Percentiles rank a stretch among this genome's conserved stretches.
phyloP scores from a whole-genome alignment of 1,140 invertebrate genomes.

The Panulirus ornatus region DNA sequence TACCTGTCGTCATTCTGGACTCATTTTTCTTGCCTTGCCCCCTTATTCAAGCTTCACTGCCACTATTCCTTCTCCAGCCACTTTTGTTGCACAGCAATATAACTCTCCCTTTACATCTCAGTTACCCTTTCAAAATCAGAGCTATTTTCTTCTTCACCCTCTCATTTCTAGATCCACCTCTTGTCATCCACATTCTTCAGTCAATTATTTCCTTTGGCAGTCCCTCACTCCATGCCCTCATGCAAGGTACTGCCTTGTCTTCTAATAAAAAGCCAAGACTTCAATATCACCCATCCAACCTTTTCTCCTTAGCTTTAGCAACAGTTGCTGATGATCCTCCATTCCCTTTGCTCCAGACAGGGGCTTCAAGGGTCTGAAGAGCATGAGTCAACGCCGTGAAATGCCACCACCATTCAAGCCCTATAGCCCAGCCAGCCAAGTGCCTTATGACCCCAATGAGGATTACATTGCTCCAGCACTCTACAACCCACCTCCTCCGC shows the following conservation, averaged over 20 bases:
- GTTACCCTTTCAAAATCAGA: background rate
- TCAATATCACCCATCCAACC: too few relatives aligned
- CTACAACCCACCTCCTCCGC: constrained; percentile 13
- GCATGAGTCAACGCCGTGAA: constrained; percentile 13
- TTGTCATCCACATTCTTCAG: background rate
- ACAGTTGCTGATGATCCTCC: background rate
- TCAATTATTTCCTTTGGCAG: too few relatives aligned
- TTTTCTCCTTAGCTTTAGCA: too few relatives aligned
- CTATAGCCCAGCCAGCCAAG: background rate
- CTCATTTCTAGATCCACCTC: background rate
- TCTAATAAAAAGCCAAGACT: too few relatives aligned
- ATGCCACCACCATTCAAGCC: constrained; percentile 9
- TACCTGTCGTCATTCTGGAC: background rate
- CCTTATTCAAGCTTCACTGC: background rate
- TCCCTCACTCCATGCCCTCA: too few relatives aligned
- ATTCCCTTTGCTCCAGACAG: background rate
- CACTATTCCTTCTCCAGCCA: background rate
- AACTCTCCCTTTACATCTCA: background rate
- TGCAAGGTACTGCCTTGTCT: too few relatives aligned
- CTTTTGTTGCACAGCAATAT: background rate
- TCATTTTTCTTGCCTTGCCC: background rate
- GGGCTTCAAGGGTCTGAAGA: constrained; percentile 5
- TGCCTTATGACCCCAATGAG: background rate
- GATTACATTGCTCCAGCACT: constrained; percentile 32
- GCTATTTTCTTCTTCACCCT: background rate